phyloP scores from a whole-genome alignment of 1,140 invertebrate genomes.

The Drosophila micromelanica region DNA sequence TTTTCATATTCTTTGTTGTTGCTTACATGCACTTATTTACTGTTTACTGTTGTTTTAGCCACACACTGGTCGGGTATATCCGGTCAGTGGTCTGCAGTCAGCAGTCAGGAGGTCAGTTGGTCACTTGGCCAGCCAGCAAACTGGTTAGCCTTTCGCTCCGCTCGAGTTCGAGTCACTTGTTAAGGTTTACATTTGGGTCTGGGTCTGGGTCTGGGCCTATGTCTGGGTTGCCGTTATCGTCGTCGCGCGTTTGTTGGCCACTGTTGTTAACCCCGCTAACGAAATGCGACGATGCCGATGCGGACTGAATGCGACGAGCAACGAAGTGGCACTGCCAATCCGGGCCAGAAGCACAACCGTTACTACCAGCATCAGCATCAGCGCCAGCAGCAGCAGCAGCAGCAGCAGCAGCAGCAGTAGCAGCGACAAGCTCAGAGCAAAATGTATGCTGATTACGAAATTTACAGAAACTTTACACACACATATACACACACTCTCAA shows the following conservation, averaged over 20 bases:
- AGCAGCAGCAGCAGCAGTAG: slow-evolving; percentile 19
- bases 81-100: slow-evolving; percentile 3
- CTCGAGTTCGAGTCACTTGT: slow-evolving; percentile 19
- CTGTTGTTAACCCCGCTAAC: slow-evolving; percentile 29
- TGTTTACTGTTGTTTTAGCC: slow-evolving; percentile 12
- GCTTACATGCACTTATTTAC: slow-evolving; percentile 26
- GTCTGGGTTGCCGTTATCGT: slow-evolving; percentile 25
- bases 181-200: slow-evolving; percentile 28
- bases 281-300: slow-evolving; percentile 51
- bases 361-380: slow-evolving; percentile 34
- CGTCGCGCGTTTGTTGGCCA: slow-evolving; percentile 42
- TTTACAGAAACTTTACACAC: slow-evolving; percentile 52
- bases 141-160: not conserved
- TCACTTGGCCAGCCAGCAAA: slow-evolving; percentile 26
- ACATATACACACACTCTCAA: slow-evolving; percentile 26
- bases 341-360: slow-evolving; percentile 44
- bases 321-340: slow-evolving; percentile 74
- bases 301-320: slow-evolving; percentile 75
- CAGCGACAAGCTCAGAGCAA: slow-evolving; percentile 26
- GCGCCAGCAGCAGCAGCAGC: slow-evolving; percentile 26
- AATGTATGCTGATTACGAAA: slow-evolving; percentile 64
- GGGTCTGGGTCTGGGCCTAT: slow-evolving; percentile 15
- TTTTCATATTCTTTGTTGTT: not conserved
- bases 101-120: slow-evolving; percentile 27
- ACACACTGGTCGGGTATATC: not conserved